Conservation (phyloP, 2,888 invertebrate species). For the Parthenolecanium corni region DNA sequence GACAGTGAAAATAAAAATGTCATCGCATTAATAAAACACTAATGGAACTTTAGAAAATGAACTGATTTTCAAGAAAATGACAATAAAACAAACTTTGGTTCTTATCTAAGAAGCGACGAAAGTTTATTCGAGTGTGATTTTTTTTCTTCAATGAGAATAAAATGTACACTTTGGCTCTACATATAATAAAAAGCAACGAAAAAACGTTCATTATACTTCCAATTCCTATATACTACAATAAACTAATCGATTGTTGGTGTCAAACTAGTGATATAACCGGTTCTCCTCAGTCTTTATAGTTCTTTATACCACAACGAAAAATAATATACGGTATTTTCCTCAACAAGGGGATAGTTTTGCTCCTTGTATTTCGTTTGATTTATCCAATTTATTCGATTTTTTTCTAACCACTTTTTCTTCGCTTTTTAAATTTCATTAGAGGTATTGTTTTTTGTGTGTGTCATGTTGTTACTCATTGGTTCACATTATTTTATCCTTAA, state of each 20-base stretch:
- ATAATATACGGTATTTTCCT: conserved; percentile 21
- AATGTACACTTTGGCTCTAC: no score
- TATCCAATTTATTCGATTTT: conserved; percentile 10
- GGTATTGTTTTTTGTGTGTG: background rate
- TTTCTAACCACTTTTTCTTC: background rate
- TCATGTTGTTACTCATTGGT: conserved; percentile 8
- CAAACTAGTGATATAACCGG: conserved; percentile 25
- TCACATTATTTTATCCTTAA: conserved; percentile 21
- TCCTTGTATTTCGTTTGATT: conserved; percentile 12
- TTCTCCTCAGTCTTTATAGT: conserved; percentile 2
- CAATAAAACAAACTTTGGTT: no score
- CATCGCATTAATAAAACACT: no score
- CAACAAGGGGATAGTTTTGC: conserved; percentile 19
- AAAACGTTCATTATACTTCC: conserved; percentile 21
- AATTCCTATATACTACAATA: conserved; percentile 12
- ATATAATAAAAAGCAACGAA: no score
- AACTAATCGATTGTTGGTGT: conserved; percentile 19
- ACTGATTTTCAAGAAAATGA: no score
- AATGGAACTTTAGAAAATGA: no score
- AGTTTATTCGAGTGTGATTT: no score
- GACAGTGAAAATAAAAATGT: no score
- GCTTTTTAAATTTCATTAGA: no score
- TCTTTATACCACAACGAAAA: conserved; percentile 19
- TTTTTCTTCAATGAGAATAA: no score
- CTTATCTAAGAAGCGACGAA: no score